Base-by-base conservation (phyloP, 2,797 vertebrate species). In the Rhinogobio ventralis region DNA sequence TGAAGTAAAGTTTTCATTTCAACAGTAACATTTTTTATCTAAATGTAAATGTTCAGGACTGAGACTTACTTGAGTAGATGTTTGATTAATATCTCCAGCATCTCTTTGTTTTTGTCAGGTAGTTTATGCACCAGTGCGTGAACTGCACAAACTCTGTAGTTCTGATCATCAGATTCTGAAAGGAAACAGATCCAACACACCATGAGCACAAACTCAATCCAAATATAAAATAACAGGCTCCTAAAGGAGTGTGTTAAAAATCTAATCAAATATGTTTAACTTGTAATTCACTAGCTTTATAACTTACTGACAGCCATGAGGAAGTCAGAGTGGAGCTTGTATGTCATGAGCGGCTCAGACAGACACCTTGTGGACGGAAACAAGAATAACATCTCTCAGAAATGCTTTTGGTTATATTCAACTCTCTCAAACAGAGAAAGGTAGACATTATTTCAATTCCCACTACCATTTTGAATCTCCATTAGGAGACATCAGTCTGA, bases 261-360 rank as follows among this genome's bases (percentile, higher is more conserved):
- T 64, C 57, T 0, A 60, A 60, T 3, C 11, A 62, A 62, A 62
- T 28, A 14, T 53, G 19, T 53, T 30, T 23, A 19, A 30, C 2
- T 39, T 55, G 3, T n/a, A 36, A 11, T 20, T 45, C 7, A 15
- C 6, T 4, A 6, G 55, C 11, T 53, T 88, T 30, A 46, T 60
- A 89, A 99, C 98, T 98, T 96, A 99, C 98, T 99, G 94, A 97
- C 98, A 90, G 98, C 97, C 92, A 97, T 86, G 93, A 99, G 96
- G 88, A 99, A 99, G 88, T 99, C 98, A 92, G 98, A 97, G 95
- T 99, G 98, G 79, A 97, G 93, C 92, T 95, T 98, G 93, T 97
- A 98, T 60, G 97, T 99, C 97, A 98, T 97, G 83, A 99, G 94
- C 51, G 98, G 98, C 86, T 99, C 97, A 72, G 95, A 95, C 86